Evolutionary conservation across 2,888 invertebrate species (phyloP).

Genomic region (Drosophila siamana): DNA sequence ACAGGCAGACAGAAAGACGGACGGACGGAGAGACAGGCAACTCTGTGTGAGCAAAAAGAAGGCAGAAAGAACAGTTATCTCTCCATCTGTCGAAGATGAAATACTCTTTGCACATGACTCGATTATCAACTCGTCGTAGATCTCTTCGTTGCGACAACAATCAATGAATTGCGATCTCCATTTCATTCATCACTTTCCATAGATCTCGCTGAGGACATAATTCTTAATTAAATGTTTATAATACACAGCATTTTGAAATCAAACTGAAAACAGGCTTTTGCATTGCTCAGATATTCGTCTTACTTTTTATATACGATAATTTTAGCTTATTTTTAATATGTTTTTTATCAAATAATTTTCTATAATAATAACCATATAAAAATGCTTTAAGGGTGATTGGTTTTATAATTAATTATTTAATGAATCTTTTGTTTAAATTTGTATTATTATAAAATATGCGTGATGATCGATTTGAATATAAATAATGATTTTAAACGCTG

Average conservation of each 20-base stretch:
- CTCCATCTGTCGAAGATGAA: conserved; percentile 6
- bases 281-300: too few species aligned
- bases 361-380: too few species aligned
- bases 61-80: conserved; percentile 21
- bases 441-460: too few species aligned
- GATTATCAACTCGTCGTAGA: background rate
- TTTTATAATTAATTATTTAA: too few species aligned
- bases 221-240: background rate
- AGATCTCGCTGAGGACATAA: background rate
- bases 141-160: background rate
- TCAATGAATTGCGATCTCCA: background rate
- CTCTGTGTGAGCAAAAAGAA: conserved; percentile 28
- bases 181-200: background rate
- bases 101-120: conserved; percentile 11
- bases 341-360: too few species aligned
- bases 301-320: too few species aligned
- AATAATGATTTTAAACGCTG: too few species aligned
- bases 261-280: background rate
- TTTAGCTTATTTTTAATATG: too few species aligned
- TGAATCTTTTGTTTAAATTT: too few species aligned
- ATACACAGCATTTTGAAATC: background rate
- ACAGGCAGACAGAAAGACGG: conserved; percentile 28
- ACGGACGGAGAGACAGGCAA: conserved; percentile 25
- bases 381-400: too few species aligned
- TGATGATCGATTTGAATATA: too few species aligned